Evolutionary conservation across 1,140 invertebrate species (phyloP).

Genomic region (Drosophila nikananu): DNA sequence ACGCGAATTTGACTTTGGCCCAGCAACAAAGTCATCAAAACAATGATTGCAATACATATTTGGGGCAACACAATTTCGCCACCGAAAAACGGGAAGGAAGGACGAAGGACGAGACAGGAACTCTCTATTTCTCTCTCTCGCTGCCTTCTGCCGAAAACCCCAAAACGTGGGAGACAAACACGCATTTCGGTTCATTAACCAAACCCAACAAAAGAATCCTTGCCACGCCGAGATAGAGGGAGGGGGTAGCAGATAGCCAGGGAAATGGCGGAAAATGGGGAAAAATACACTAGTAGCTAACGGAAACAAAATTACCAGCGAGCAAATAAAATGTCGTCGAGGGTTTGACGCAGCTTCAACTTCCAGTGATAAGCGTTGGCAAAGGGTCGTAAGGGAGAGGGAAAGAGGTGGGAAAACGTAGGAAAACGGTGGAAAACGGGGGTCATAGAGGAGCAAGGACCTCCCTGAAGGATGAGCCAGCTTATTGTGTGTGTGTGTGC

Average conservation of each 20-base stretch:
- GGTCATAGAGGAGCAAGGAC: slow-evolving; percentile 20
- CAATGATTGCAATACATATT: slow-evolving; percentile 78
- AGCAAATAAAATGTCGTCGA: slow-evolving; percentile 82
- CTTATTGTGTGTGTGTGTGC: slow-evolving; percentile 51
- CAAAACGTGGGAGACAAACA: slow-evolving; percentile 70
- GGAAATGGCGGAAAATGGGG: slow-evolving; percentile 21
- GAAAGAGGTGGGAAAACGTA: slow-evolving; percentile 3
- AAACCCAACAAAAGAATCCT: slow-evolving; percentile 69
- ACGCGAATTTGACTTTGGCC: slow-evolving; percentile 62
- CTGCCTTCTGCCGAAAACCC: slow-evolving; percentile 18
- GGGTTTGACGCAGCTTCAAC: slow-evolving; percentile 73
- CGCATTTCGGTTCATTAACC: slow-evolving; percentile 82
- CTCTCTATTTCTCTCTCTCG: not conserved
- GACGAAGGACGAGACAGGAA: slow-evolving; percentile 1
- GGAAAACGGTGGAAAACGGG: not conserved
- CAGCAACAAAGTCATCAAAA: slow-evolving; percentile 80
- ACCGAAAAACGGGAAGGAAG: slow-evolving; percentile 39
- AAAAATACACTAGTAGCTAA: slow-evolving; percentile 68
- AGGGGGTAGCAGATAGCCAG: slow-evolving; percentile 21
- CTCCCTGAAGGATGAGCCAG: slow-evolving; percentile 37
- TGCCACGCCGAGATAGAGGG: slow-evolving; percentile 5
- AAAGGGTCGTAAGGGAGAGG: not conserved
- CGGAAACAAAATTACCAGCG: slow-evolving; percentile 77
- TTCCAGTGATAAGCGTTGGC: slow-evolving; percentile 59
- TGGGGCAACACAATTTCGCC: slow-evolving; percentile 64